Conservation (phyloP, 2,797 vertebrate species). For the Lepus townsendii region DNA sequence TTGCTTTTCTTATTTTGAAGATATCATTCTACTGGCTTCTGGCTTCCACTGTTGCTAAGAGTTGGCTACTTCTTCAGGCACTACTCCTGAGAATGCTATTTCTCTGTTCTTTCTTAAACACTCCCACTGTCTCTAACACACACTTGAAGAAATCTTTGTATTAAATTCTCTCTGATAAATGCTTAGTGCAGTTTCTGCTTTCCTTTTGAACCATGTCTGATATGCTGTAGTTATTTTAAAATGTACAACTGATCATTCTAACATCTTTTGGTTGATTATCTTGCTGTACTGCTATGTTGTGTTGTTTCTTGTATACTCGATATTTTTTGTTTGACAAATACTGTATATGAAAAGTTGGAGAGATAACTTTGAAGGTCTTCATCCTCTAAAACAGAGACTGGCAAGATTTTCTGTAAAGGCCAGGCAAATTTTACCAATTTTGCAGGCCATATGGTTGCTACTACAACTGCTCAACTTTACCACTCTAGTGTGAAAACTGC, state of each 20-base stretch:
- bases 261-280: not conserved
- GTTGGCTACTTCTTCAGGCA: not conserved
- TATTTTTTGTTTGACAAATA: not conserved
- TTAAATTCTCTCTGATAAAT: constrained; percentile 9
- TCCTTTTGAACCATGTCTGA: not conserved
- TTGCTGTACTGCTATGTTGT: not conserved
- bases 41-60: constrained; percentile 1
- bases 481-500: not conserved
- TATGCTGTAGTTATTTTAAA: not conserved
- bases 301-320: not conserved
- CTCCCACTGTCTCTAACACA: not conserved
- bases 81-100: not conserved
- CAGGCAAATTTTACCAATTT: not conserved
- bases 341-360: not conserved
- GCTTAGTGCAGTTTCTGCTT: not conserved
- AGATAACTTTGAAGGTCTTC: not conserved
- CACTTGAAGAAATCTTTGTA: not conserved
- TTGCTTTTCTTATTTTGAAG: not conserved
- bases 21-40: not conserved
- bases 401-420: not conserved
- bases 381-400: not conserved
- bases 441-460: not conserved
- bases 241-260: not conserved
- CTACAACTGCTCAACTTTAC: not conserved
- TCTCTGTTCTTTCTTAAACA: not conserved